Evolutionary conservation across 2,113 vertebrate genomes (phyloP), one percentile per base, ranked within the genome.

Genomic region (Raphicerus campestris): DNA sequence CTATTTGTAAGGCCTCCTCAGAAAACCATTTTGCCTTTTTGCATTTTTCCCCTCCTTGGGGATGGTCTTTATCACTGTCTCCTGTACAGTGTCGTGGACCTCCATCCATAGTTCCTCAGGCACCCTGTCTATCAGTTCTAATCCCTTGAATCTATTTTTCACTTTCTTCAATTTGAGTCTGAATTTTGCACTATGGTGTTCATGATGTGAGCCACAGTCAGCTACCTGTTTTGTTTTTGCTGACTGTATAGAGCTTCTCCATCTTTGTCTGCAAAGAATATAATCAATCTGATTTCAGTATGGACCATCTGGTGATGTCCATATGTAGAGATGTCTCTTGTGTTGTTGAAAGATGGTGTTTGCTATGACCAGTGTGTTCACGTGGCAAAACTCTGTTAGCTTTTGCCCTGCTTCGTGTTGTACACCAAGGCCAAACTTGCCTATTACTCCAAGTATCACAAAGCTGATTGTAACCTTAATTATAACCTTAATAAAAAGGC

Each of bases 1-100:
- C 32, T 35, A 20, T 66, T 35, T 19, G 7, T 66, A 66, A 66
- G 32, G 32, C 32, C 32, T 66, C 61, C 32, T 66, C 32, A 61
- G 28, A 32, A 14, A 32, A 32, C 30, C 32, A 10, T 5, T 66
- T 66, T 66, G 61, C 32, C 61, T 66, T 66, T 66, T 19, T 66
- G 32, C 32, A n/a, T n/a, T 19, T n/a, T 2, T 8, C 4, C 16
- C 8, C 3, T n/a, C 7, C 32, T 9, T 9, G 3, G 32, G 16
- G 8, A n/a, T 66, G 16, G 32, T n/a, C 61, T 66, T n/a, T n/a
- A 66, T n/a, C 32, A 66, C 61, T 66, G 61, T 66, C 16, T 66
- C 61, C 32, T 66, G 32, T 66, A 66, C 61, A 66, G 32, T 66
- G 61, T n/a, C 32, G 19, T 1, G 0, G 61, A n/a, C 61, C 8